Percentiles rank a stretch among this genome's conserved stretches.
phyloP scores from a whole-genome alignment of 2,113 vertebrate genomes.

The Tragelaphus buxtoni region DNA sequence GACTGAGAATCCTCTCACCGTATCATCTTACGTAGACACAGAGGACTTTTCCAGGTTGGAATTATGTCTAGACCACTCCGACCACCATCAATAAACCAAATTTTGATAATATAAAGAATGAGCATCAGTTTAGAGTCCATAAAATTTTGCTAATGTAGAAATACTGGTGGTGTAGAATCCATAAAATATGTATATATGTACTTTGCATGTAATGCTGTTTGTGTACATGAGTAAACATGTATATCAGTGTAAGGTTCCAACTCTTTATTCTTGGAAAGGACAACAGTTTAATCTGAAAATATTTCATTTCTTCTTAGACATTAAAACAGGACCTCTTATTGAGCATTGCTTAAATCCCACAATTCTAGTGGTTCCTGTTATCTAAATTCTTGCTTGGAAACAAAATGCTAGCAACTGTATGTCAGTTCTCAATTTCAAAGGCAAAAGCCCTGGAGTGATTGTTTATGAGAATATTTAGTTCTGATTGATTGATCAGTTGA shows the following conservation, averaged over 20 bases:
- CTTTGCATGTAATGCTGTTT: background rate
- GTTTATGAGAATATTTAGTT: background rate
- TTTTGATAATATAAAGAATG: background rate
- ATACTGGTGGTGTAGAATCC: background rate
- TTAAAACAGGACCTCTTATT: background rate
- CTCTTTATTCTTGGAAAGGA: background rate
- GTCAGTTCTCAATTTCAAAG: background rate
- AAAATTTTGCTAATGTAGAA: background rate
- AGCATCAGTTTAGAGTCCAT: background rate
- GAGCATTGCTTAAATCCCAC: background rate
- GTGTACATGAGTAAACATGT: background rate
- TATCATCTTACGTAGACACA: background rate
- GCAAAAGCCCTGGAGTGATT: background rate
- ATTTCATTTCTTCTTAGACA: background rate
- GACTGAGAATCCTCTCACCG: background rate
- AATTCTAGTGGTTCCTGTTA: background rate
- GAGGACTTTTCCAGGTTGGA: background rate
- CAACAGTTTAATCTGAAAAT: background rate
- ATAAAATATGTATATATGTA: background rate
- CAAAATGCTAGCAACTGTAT: background rate
- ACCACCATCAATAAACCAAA: background rate
- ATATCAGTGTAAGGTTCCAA: background rate
- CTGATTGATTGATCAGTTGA: slow-evolving; percentile 14
- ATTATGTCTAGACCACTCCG: background rate
- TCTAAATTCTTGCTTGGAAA: slow-evolving; percentile 12